These are phyloP conservation scores for Meteorus colon DNA, from an alignment of 2,888 invertebrate species.

Conservation along the genomic window DNA sequence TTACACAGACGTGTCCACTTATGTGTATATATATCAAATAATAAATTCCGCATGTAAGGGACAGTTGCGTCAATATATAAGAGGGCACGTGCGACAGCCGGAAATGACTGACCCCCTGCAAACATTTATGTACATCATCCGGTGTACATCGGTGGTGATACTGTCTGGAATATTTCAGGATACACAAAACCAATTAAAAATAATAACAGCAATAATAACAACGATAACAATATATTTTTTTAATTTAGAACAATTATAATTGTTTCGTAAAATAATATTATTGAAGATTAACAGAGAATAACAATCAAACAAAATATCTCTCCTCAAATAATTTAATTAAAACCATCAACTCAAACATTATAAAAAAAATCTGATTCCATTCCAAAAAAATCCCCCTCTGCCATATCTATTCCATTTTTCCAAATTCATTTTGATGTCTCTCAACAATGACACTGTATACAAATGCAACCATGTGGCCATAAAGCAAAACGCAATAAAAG, in stretches of 20 bases:
- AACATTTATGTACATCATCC: conserved; percentile 30
- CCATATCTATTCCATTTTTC: not conserved
- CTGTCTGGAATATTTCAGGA: not conserved
- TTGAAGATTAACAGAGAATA: too few species aligned
- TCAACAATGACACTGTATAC: conserved; percentile 53
- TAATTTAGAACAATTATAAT: too few species aligned
- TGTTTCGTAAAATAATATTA: too few species aligned
- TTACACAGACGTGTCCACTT: not conserved
- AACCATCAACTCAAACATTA: too few species aligned
- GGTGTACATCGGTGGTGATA: not conserved
- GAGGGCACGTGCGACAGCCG: conserved; percentile 46
- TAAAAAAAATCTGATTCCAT: too few species aligned
- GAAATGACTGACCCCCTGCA: conserved; percentile 41
- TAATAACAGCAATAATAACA: not conserved
- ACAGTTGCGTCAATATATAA: conserved; percentile 52
- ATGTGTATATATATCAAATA: not conserved
- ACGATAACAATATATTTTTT: too few species aligned
- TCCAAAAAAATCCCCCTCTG: too few species aligned
- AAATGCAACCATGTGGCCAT: conserved; percentile 18
- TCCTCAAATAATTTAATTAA: too few species aligned
- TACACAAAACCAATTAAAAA: not conserved
- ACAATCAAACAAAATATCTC: too few species aligned
- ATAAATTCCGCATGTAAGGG: conserved; percentile 16
- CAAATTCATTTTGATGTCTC: conserved; percentile 67
- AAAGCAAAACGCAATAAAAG: conserved; percentile 24